A percentile compares a stretch with the other conserved stretches of the same genome.
These are phyloP conservation scores for Gallinago nigripennis DNA, from an alignment of 2,797 vertebrate genomes.

Conservation along the genomic window DNA sequence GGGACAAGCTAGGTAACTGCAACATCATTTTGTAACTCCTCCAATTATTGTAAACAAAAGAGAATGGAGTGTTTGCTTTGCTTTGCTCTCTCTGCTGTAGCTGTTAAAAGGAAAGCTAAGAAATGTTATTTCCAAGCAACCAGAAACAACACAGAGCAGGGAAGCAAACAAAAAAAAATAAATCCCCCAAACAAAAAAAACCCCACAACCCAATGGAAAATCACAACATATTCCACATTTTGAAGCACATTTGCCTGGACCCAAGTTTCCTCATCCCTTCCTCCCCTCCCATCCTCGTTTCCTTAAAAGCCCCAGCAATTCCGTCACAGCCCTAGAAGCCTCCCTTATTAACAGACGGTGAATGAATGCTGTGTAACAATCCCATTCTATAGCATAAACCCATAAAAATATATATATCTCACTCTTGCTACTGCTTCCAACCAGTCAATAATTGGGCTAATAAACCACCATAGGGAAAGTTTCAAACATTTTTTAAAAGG, in stretches of 20 bases:
- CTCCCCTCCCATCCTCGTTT: background rate
- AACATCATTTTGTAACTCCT: conserved; percentile 51
- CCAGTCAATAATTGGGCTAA: conserved; percentile 6
- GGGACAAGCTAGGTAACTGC: conserved; percentile 47
- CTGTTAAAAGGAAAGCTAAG: background rate
- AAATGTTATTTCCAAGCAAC: background rate
- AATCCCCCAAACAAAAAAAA: background rate
- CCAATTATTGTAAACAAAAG: conserved; percentile 42
- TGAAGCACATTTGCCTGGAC: conserved; percentile 25
- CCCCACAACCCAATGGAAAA: background rate
- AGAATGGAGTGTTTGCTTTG: background rate
- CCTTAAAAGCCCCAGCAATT: background rate
- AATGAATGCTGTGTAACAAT: background rate
- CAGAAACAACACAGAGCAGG: background rate
- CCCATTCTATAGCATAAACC: background rate
- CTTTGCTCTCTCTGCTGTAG: background rate
- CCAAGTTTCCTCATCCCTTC: conserved; percentile 5
- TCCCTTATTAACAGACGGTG: background rate
- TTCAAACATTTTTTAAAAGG: background rate
- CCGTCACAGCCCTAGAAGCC: background rate
- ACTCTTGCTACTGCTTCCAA: conserved; percentile 17
- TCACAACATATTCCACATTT: background rate
- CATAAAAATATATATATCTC: conserved; percentile 62
- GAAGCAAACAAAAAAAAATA: background rate
- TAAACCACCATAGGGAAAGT: background rate